Conservation (phyloP, 2,888 invertebrate genomes). For the Leptopilina syphax region DNA sequence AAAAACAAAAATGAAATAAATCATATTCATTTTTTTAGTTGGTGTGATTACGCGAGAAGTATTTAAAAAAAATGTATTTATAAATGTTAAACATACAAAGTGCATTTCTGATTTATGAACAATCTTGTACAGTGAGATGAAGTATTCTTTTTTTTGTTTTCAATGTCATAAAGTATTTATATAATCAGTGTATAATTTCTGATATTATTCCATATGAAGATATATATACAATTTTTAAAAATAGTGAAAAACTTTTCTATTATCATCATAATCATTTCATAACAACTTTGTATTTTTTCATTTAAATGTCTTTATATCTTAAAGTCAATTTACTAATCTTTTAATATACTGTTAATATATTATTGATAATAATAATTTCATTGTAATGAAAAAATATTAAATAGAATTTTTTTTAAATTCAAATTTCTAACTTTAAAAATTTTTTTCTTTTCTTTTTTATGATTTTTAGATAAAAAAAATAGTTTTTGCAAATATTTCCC, state of each 20-base stretch:
- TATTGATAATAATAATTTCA: too few relatives aligned
- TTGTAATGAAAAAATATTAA: not conserved
- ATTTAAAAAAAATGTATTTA: slow-evolving; percentile 12
- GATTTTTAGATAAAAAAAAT: too few relatives aligned
- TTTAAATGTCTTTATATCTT: not conserved
- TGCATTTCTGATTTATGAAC: slow-evolving; percentile 29
- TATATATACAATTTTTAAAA: not conserved
- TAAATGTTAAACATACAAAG: not conserved
- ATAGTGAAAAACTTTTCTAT: not conserved
- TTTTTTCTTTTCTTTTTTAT: too few relatives aligned
- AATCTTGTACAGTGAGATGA: slow-evolving; percentile 11
- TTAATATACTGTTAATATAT: too few relatives aligned
- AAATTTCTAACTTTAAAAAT: too few relatives aligned
- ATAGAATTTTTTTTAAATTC: too few relatives aligned
- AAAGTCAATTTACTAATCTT: too few relatives aligned
- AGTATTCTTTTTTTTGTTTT: slow-evolving; percentile 4
- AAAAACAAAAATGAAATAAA: not conserved
- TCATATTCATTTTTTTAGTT: not conserved
- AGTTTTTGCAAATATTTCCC: too few relatives aligned
- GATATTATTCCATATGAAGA: not conserved
- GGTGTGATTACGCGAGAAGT: not conserved
- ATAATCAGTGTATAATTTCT: slow-evolving; percentile 20
- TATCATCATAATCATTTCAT: not conserved
- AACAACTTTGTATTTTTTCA: not conserved
- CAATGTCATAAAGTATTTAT: slow-evolving; percentile 32